phyloP scores from a whole-genome alignment of 2,888 invertebrate genomes.

The Diarsia brunnea region DNA sequence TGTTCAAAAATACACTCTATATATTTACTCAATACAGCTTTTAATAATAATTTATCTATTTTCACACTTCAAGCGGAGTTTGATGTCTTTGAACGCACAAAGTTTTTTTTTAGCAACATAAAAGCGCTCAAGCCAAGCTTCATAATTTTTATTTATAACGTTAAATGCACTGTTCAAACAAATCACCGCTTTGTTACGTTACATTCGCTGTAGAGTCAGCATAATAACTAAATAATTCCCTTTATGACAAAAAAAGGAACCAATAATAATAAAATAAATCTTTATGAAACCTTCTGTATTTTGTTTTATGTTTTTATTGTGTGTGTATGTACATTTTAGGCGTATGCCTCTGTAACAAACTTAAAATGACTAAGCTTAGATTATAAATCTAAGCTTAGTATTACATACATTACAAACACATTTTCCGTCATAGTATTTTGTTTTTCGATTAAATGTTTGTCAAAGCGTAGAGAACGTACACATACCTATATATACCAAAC shows the following conservation, averaged over 20 bases:
- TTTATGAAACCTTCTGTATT: background rate
- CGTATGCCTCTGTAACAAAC: background rate
- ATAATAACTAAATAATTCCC: background rate
- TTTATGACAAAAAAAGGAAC: background rate
- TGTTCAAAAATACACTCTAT: background rate
- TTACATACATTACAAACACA: background rate
- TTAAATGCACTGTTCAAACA: conserved; percentile 14
- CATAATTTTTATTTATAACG: background rate
- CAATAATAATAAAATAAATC: background rate
- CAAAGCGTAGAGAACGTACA: no score
- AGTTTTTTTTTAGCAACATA: background rate
- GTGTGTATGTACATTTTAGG: conserved; percentile 2
- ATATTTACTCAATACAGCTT: background rate
- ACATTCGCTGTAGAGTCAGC: background rate
- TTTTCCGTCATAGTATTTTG: background rate
- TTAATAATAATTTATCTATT: background rate
- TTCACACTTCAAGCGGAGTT: conserved; percentile 6
- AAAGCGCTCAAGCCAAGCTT: background rate
- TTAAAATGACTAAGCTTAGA: background rate
- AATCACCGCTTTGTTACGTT: conserved; percentile 15
- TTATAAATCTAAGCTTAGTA: no score
- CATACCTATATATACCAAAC: no score
- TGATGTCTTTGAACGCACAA: background rate
- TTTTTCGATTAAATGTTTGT: background rate
- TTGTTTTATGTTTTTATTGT: background rate